Conservation (phyloP, 2,888 invertebrate species). For the Andricus curvator region DNA sequence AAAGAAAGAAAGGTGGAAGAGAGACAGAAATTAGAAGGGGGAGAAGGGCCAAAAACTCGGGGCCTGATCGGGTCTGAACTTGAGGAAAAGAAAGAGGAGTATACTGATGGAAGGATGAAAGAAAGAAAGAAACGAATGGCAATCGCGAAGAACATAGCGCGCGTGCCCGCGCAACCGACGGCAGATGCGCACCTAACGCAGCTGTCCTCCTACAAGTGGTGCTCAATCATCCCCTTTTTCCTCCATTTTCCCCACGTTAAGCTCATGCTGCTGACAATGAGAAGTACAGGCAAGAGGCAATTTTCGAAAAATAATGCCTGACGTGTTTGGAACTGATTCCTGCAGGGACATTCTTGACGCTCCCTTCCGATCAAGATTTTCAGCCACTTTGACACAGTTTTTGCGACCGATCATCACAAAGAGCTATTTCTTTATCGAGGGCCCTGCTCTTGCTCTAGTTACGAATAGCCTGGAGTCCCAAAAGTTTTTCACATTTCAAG, state of each 20-base stretch:
- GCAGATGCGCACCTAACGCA: constrained; percentile 75
- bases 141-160: constrained; percentile 65
- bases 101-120: constrained; percentile 16
- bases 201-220: constrained; percentile 78
- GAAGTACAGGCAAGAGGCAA: constrained; percentile 13
- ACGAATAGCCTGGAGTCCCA: not conserved
- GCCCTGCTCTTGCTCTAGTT: constrained; percentile 32
- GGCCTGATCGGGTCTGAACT: constrained; percentile 44
- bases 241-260: constrained; percentile 53
- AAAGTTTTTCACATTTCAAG: not conserved
- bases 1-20: constrained; percentile 37
- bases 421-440: constrained; percentile 20
- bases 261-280: not conserved
- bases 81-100: constrained; percentile 34
- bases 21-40: constrained; percentile 37
- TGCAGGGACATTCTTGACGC: not conserved
- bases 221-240: constrained; percentile 74
- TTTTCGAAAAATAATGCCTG: constrained; percentile 36
- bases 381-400: constrained; percentile 39
- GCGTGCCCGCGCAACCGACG: constrained; percentile 76
- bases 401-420: constrained; percentile 26
- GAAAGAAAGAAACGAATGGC: constrained; percentile 43
- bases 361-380: constrained; percentile 27
- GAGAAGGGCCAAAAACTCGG: constrained; percentile 51
- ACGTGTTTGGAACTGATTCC: constrained; percentile 16